Evolutionary conservation across 2,888 invertebrate genomes (phyloP).

Genomic region (Euspilapteryx auroguttella): DNA sequence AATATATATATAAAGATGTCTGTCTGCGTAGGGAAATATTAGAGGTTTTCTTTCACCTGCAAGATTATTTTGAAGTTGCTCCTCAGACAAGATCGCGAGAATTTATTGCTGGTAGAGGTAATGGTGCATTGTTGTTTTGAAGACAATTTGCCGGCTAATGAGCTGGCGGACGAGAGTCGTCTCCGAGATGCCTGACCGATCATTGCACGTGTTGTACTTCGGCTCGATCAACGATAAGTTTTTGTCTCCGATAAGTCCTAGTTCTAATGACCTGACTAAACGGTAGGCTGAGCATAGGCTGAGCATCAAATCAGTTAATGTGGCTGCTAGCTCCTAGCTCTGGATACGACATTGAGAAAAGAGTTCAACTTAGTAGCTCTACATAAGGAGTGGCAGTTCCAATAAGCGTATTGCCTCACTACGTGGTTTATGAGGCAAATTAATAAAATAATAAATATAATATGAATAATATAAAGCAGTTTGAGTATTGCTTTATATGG

Average conservation of each 20-base stretch:
- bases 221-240: too few species aligned
- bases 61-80: conserved; percentile 2
- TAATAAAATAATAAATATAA: conserved; percentile 51
- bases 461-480: conserved; percentile 43
- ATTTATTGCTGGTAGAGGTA: conserved; percentile 19
- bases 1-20: too few species aligned
- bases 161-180: conserved; percentile 12
- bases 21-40: too few species aligned
- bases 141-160: conserved; percentile 25
- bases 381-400: too few species aligned
- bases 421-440: conserved; percentile 10
- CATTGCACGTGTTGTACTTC: too few species aligned
- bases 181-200: conserved; percentile 4
- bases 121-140: conserved; percentile 33
- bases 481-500: conserved; percentile 48
- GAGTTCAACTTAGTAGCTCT: too few species aligned
- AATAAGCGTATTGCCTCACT: conserved; percentile 39
- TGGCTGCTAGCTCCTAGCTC: too few species aligned
- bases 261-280: too few species aligned
- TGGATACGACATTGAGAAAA: too few species aligned
- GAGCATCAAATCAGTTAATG: too few species aligned
- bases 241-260: too few species aligned
- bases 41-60: conserved; percentile 7
- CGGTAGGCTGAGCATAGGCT: too few species aligned
- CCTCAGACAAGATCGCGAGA: conserved; percentile 15